Evolutionary conservation across 2,888 invertebrate genomes (phyloP).

Genomic region (Helicoverpa assulta): DNA sequence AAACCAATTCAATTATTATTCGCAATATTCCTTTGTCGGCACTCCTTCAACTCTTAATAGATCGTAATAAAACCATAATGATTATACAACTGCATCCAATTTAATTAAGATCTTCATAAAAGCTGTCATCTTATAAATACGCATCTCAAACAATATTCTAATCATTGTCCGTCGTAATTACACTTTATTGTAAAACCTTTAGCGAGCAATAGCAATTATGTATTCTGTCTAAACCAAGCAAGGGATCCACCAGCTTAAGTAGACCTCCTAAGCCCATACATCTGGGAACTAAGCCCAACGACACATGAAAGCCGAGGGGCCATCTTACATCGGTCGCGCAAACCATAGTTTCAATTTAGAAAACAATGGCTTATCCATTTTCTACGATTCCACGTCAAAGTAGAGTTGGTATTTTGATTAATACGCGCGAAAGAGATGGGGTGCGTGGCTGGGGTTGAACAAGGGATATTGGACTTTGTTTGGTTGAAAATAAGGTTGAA

Average conservation of each 20-base stretch:
- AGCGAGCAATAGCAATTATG: conserved; percentile 83
- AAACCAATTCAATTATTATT: conserved; percentile 25
- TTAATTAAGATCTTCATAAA: conserved; percentile 40
- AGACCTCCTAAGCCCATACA: conserved; percentile 68
- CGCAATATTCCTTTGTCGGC: conserved; percentile 7
- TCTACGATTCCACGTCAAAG: conserved; percentile 89
- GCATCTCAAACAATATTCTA: conserved; percentile 77
- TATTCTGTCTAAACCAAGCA: conserved; percentile 85
- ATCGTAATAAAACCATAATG: conserved; percentile 15
- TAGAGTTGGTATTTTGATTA: conserved; percentile 90
- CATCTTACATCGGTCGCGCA: conserved; percentile 76
- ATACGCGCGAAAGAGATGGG: conserved; percentile 89
- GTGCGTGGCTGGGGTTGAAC: conserved; percentile 71
- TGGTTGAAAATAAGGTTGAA: conserved; percentile 72
- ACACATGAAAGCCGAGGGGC: conserved; percentile 64
- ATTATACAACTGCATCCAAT: conserved; percentile 17
- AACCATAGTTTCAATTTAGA: conserved; percentile 89
- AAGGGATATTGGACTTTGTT: conserved; percentile 73
- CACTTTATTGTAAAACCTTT: conserved; percentile 66
- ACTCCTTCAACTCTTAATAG: conserved; percentile 17
- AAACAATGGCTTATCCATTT: conserved; percentile 90
- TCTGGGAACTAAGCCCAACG: conserved; percentile 47
- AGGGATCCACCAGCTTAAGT: conserved; percentile 63
- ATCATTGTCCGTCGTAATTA: conserved; percentile 74
- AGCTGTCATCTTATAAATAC: conserved; percentile 65